Percentiles rank a stretch among this genome's conserved stretches.
Evolutionary conservation across 2,797 vertebrate species (phyloP).

Genomic region (Ispidina lecontei): DNA sequence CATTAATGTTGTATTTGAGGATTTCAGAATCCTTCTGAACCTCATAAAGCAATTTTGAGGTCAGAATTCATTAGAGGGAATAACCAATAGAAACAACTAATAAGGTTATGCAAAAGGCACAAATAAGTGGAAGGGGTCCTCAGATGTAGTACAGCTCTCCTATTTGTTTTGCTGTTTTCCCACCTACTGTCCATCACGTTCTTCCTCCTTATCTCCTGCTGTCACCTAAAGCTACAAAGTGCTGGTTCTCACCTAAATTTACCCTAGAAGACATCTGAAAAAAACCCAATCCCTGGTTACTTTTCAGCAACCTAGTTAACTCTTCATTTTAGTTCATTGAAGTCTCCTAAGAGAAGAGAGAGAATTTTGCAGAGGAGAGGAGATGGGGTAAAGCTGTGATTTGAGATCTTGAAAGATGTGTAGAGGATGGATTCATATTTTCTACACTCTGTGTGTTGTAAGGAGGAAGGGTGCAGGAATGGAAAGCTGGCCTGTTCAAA

Average conservation of each 20-base stretch:
- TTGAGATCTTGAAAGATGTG: not conserved
- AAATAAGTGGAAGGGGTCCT: not conserved
- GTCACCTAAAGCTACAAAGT: not conserved
- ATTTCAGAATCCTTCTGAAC: not conserved
- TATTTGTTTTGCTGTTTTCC: not conserved
- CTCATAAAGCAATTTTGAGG: not conserved
- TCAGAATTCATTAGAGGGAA: not conserved
- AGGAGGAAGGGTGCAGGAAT: not conserved
- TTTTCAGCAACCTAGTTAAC: not conserved
- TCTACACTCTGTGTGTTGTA: not conserved
- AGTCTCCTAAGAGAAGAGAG: not conserved
- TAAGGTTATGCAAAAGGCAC: not conserved
- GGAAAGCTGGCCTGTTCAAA: not conserved
- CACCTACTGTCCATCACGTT: not conserved
- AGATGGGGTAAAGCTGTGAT: not conserved
- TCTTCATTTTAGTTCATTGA: not conserved
- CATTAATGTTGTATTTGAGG: not conserved
- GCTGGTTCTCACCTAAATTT: not conserved
- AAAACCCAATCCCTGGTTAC: not conserved
- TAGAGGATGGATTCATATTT: not conserved
- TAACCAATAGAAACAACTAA: not conserved
- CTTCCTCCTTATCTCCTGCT: not conserved
- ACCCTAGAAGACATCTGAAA: not conserved
- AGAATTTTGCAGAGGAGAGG: not conserved
- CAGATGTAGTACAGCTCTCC: not conserved